Conservation (phyloP, 2,797 vertebrate species). For the Coregonus sp. region DNA sequence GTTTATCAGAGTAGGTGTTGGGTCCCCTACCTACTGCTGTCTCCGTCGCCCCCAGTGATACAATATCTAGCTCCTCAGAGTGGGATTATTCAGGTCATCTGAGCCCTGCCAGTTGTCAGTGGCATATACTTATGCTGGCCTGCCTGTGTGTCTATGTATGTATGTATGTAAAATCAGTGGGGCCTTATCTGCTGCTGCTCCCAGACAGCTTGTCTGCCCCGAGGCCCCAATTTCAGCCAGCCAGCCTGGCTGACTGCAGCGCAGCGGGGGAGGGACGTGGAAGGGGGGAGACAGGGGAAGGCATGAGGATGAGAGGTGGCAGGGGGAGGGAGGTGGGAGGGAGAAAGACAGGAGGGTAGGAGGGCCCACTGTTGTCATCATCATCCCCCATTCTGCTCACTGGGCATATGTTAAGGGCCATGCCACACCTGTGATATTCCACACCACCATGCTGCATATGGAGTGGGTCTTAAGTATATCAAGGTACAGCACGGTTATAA, state of each 20-base stretch:
- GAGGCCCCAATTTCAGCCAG: conserved; percentile 74
- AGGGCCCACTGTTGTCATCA: conserved; percentile 1
- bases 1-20: conserved; percentile 39
- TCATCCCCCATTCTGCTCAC: conserved; percentile 30
- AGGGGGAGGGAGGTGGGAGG: background rate
- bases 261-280: conserved; percentile 24
- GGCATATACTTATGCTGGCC: conserved; percentile 17
- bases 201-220: conserved; percentile 79
- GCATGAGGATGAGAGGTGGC: background rate
- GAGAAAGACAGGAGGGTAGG: background rate
- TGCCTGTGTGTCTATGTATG: conserved; percentile 30
- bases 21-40: conserved; percentile 14
- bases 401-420: conserved; percentile 53
- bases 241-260: conserved; percentile 52
- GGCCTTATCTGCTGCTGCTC: conserved; percentile 74
- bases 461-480: conserved; percentile 44
- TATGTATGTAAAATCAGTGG: conserved; percentile 7
- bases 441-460: conserved; percentile 57
- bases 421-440: background rate
- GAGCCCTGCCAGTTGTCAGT: background rate
- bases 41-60: conserved; percentile 44
- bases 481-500: conserved; percentile 62
- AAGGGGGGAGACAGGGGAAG: conserved; percentile 9
- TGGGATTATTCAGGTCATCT: conserved; percentile 2
- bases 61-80: conserved; percentile 32